Base-by-base conservation (phyloP, 2,797 vertebrate genomes). In the Phaenicophaeus curvirostris region DNA sequence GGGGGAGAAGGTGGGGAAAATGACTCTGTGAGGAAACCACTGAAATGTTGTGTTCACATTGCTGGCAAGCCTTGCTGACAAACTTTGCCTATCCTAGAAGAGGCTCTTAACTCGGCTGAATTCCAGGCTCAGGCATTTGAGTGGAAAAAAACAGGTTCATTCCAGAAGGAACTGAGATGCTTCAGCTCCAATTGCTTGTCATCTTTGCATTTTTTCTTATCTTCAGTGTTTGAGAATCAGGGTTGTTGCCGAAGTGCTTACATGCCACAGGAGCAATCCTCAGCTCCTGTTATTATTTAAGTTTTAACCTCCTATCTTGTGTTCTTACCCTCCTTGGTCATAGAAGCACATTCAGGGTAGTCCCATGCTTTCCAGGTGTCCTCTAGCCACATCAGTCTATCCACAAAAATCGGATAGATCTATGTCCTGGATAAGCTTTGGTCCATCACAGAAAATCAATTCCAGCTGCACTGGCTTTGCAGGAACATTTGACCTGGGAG, bases 261-360 rank as follows among this genome's bases (percentile, higher is more conserved):
- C 57, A 63, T 59, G 37, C 75, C 10, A 5, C 28, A 39, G 62
- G 54, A 62, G 28, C 41, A 62, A 67, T 50, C 65, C 77, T 77
- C 15, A 55, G 44, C 5, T 71, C 20, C 77, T 41, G 21, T 33
- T 65, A 20, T 31, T 84, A 80, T 80, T 71, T 83, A 85, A 58
- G 74, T 87, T 39, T 80, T 67, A 85, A 71, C 73, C 20, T 80
- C 85, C 71, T 89, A 48, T 61, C 85, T 91, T 53, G 24, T 83
- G 11, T 75, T 78, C 54, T 81, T 63, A 35, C 9, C 31, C 23
- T 55, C 44, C 50, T 73, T 15, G 54, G 54, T 71, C 31, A 13
- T 41, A 87, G 67, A 46, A 73, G 65, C 53, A 73, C 0, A 5
- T 33, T 69, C 3, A 6, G 48, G 30, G 82, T 91, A 73, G 48